Conservation (phyloP, 2,888 invertebrate species). For the Abrostola tripartita region DNA sequence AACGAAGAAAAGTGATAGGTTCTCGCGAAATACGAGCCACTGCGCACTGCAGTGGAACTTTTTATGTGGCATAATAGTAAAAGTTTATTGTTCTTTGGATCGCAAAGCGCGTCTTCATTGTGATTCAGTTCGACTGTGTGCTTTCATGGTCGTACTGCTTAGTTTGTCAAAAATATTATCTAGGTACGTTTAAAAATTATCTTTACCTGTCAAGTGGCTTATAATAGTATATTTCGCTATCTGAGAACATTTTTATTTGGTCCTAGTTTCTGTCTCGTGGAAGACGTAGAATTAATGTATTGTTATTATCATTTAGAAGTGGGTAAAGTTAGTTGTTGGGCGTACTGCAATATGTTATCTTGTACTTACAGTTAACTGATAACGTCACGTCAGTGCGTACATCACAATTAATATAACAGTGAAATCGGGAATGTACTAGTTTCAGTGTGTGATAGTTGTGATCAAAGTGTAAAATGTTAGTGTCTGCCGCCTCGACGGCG, state of each 20-base stretch:
- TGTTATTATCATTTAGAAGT: background rate
- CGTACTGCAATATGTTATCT: conserved; percentile 24
- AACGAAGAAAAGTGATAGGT: conserved; percentile 68
- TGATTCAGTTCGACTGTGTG: conserved; percentile 52
- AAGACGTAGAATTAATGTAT: background rate
- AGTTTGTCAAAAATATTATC: conserved; percentile 16
- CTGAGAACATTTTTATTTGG: conserved; percentile 1
- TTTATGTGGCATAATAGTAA: conserved; percentile 59
- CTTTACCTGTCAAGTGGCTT: conserved; percentile 2
- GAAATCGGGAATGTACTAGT: conserved; percentile 53
- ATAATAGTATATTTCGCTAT: background rate
- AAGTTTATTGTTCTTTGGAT: conserved; percentile 61
- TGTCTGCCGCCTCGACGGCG: conserved; percentile 69
- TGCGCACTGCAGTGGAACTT: conserved; percentile 63
- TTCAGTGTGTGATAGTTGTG: conserved; percentile 56
- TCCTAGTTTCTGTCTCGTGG: background rate
- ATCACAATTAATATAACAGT: conserved; percentile 26
- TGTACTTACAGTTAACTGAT: conserved; percentile 20
- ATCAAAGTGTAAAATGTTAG: conserved; percentile 69
- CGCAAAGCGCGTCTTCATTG: conserved; percentile 52
- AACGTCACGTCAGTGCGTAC: conserved; percentile 34
- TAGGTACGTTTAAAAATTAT: conserved; percentile 5
- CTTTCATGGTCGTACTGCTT: conserved; percentile 43
- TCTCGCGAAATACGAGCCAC: conserved; percentile 54
- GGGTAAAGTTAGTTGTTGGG: conserved; percentile 4